Base-by-base conservation (phyloP, 2,113 vertebrate genomes). In the Dipodomys spectabilis region DNA sequence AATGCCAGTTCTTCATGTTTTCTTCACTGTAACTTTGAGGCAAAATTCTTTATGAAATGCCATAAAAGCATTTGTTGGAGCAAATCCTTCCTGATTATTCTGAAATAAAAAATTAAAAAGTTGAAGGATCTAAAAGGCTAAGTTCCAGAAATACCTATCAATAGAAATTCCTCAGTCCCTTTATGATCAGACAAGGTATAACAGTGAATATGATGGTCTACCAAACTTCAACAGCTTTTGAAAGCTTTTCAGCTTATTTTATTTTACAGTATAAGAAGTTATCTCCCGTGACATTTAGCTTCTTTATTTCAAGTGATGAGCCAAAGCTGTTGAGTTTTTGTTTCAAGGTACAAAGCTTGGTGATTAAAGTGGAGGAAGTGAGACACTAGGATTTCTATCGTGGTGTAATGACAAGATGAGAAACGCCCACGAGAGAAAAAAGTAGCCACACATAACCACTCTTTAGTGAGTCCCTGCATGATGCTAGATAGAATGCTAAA, bases 221-320 rank as follows among this genome's bases (percentile, higher is more conserved):
- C 20, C 30, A 85, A 1, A 93, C 68, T 67, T 68, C 64, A 85
- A n/a, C 4, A n/a, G 9, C 71, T 68, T 68, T 74, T 95, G 27
- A 27, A 28, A 64, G 77, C 68, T 72, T 88, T 53, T 85, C 27
- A 69, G 35, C 60, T 68, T 84, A 65, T n/a, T 65, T 92, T 86
- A 60, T 74, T 39, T 65, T 92, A 65, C 91, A 78, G 32, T 88
- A 78, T 92, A 39, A 72, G n/a, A 60, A 64, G 18, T 57, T 57
- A 62, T 44, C 60, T 27, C 7, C 15, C 32, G 71, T 64, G 12
- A 82, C 23, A 53, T 30, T 53, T 1, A 27, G 85, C 30, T 65
- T 85, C 28, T 78, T 90, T 62, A 28, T 74, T 95, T 92, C 44
- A 78, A 73, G 62, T 82, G 39, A 64, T 80, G 80, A 74, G 49